phyloP scores from a whole-genome alignment of 2,797 vertebrate genomes.

The Esox lucius region DNA sequence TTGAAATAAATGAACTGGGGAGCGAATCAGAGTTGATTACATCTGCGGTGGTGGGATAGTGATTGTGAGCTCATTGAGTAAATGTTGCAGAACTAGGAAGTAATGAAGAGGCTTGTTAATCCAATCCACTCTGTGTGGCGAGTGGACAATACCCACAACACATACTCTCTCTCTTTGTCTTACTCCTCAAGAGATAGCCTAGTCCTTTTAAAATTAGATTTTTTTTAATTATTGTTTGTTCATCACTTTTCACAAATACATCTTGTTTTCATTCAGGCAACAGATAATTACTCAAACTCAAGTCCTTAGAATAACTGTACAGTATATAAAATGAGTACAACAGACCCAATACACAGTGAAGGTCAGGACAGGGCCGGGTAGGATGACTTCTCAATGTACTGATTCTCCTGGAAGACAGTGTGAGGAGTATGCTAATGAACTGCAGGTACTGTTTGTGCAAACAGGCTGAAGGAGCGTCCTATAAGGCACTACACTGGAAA shows the following conservation, averaged over 20 bases:
- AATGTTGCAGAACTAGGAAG: conserved; percentile 41
- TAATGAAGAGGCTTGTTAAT: conserved; percentile 60
- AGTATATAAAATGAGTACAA: conserved; percentile 72
- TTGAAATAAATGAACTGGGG: conserved; percentile 73
- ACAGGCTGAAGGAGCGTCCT: neutral
- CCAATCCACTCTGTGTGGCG: conserved; percentile 44
- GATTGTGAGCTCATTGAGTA: conserved; percentile 59
- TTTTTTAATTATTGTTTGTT: conserved; percentile 66
- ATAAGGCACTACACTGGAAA: neutral
- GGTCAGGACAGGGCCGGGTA: conserved; percentile 35
- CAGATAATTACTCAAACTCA: conserved; percentile 50
- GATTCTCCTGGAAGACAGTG: conserved; percentile 22
- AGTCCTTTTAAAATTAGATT: neutral
- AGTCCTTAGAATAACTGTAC: conserved; percentile 75
- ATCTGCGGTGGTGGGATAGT: conserved; percentile 58
- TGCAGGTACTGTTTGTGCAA: neutral
- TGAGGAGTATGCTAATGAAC: conserved; percentile 36
- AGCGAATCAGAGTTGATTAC: conserved; percentile 68
- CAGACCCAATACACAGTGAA: conserved; percentile 64
- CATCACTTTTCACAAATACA: conserved; percentile 60
- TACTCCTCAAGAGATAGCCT: neutral
- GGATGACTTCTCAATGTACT: conserved; percentile 25
- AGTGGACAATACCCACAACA: conserved; percentile 35
- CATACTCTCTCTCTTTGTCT: neutral
- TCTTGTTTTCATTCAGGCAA: conserved; percentile 54